Evolutionary conservation across 2,888 invertebrate genomes (phyloP).

Genomic region (Eulithis testata): DNA sequence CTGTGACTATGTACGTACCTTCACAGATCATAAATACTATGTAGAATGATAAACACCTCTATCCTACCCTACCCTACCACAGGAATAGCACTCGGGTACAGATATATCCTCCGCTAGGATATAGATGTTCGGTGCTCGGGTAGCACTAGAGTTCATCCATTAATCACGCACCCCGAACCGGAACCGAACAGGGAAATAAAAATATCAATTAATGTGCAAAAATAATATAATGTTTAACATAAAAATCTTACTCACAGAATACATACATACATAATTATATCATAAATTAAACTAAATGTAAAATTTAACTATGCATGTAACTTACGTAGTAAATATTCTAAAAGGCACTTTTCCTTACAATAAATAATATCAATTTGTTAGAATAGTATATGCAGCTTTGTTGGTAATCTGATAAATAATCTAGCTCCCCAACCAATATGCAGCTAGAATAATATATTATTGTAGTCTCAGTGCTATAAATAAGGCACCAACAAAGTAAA

Average conservation of each 20-base stretch:
- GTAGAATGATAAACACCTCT: too few species aligned
- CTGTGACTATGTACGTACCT: too few species aligned
- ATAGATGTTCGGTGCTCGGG: too few species aligned
- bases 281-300: slow-evolving; percentile 40
- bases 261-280: slow-evolving; percentile 26
- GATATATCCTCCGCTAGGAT: too few species aligned
- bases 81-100: too few species aligned
- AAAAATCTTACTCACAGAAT: slow-evolving; percentile 58
- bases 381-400: slow-evolving; percentile 8
- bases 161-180: too few species aligned
- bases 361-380: slow-evolving; percentile 55
- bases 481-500: slow-evolving; percentile 40
- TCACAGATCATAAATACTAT: too few species aligned
- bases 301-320: slow-evolving; percentile 37
- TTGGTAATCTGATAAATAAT: slow-evolving; percentile 11
- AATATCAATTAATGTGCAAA: slow-evolving; percentile 67
- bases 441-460: not conserved
- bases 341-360: slow-evolving; percentile 80
- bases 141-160: too few species aligned
- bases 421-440: slow-evolving; percentile 23
- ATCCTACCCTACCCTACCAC: too few species aligned
- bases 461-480: slow-evolving; percentile 16
- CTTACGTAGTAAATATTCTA: slow-evolving; percentile 44
- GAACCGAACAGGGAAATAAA: not conserved
- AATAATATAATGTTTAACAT: slow-evolving; percentile 78